These are phyloP conservation scores for Habropoda laboriosa DNA, from an alignment of 1,140 invertebrate genomes.

Conservation along the genomic window DNA sequence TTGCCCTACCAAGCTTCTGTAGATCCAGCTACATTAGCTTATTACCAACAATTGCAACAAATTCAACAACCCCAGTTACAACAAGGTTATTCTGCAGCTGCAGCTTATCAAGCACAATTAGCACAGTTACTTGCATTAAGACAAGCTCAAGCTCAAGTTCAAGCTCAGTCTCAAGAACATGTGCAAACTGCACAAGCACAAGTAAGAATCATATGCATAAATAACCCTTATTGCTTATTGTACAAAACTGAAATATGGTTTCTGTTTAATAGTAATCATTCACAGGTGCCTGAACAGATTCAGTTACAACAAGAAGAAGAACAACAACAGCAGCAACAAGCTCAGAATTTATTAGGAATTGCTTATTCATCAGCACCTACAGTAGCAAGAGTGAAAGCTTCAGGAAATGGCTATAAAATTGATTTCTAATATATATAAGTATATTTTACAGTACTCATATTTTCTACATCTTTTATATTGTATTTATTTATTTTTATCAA, in stretches of 20 bases:
- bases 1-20: conserved; percentile 42
- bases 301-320: conserved; percentile 61
- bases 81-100: conserved; percentile 48
- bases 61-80: conserved; percentile 58
- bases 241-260: conserved; percentile 28
- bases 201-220: conserved; percentile 15
- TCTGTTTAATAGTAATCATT: conserved; percentile 61
- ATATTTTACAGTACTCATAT: not conserved
- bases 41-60: conserved; percentile 68
- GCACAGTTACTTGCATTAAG: conserved; percentile 62
- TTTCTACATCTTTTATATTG: not conserved
- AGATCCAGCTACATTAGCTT: conserved; percentile 59
- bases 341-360: conserved; percentile 70
- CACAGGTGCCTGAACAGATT: conserved; percentile 63
- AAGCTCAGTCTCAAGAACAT: conserved; percentile 50
- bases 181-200: conserved; percentile 37
- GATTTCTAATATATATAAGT: conserved; percentile 63
- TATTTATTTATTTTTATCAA: conserved; percentile 37
- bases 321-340: conserved; percentile 47
- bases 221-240: not conserved
- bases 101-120: conserved; percentile 63
- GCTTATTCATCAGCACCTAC: conserved; percentile 73
- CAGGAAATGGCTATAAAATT: conserved; percentile 74
- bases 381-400: conserved; percentile 72
- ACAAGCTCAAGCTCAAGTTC: conserved; percentile 58